Evolutionary conservation across 2,888 invertebrate genomes (phyloP).

Genomic region (Oxytorus armatus): DNA sequence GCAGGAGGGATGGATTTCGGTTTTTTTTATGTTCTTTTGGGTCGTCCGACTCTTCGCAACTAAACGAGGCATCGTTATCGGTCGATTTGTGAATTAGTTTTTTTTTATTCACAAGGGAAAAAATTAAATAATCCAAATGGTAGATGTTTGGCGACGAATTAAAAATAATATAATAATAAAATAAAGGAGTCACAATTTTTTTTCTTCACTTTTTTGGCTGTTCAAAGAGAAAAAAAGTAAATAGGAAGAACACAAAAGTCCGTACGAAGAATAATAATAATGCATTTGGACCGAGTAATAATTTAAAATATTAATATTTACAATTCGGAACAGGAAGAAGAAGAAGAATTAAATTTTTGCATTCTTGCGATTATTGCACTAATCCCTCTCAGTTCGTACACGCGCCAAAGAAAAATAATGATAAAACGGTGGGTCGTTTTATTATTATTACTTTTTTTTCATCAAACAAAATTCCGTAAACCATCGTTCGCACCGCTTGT

Average conservation of each 20-base stretch:
- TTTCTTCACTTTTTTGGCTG: slow-evolving; percentile 26
- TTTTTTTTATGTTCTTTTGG: not conserved
- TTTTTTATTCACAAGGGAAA: slow-evolving; percentile 33
- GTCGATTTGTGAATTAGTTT: slow-evolving; percentile 21
- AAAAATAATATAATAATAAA: slow-evolving; percentile 38
- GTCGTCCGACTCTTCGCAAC: slow-evolving; percentile 43
- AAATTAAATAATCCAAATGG: slow-evolving; percentile 15
- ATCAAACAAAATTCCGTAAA: slow-evolving; percentile 25
- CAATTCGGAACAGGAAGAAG: slow-evolving; percentile 47
- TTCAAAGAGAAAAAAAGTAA: slow-evolving; percentile 25
- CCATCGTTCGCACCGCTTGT: not conserved
- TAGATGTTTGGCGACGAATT: slow-evolving; percentile 1
- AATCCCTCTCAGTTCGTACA: slow-evolving; percentile 63
- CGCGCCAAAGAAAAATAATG: slow-evolving; percentile 34
- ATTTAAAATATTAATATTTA: slow-evolving; percentile 57
- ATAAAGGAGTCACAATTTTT: slow-evolving; percentile 50
- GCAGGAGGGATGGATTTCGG: slow-evolving; percentile 4
- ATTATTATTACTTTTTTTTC: slow-evolving; percentile 32
- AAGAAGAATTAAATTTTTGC: slow-evolving; percentile 42
- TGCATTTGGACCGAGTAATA: slow-evolving; percentile 45
- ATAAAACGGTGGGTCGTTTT: slow-evolving; percentile 26
- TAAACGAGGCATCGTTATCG: slow-evolving; percentile 22
- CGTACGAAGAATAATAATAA: slow-evolving; percentile 13
- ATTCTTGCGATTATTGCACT: slow-evolving; percentile 62
- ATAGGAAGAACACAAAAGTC: slow-evolving; percentile 22